These are phyloP conservation scores for Aldabrachelys gigantea DNA, from an alignment of 2,113 vertebrate genomes.

Conservation along the genomic window DNA sequence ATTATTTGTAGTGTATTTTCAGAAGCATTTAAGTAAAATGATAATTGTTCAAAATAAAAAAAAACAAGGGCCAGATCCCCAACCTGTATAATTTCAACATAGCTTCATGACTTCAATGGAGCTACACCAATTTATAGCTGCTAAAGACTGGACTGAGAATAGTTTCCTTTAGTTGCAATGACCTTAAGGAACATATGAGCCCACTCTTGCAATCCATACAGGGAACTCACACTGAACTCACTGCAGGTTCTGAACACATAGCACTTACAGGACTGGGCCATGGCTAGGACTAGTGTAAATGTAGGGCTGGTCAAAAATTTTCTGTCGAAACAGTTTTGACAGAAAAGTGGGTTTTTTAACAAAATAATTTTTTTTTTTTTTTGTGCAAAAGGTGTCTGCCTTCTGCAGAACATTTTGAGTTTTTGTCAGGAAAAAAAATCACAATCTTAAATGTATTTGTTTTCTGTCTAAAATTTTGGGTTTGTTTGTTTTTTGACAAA, in stretches of 20 bases:
- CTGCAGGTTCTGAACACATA: neutral
- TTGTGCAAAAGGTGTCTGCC: neutral
- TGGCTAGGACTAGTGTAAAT: neutral
- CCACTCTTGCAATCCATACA: neutral
- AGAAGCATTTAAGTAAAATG: neutral
- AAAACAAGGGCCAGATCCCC: neutral
- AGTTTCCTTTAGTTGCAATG: fast-evolving
- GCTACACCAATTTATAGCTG: neutral
- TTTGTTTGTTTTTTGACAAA: neutral
- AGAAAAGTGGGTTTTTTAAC: neutral
- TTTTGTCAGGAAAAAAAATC: neutral
- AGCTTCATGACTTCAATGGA: neutral
- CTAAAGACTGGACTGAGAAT: neutral
- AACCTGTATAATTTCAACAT: neutral
- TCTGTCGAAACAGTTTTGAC: neutral
- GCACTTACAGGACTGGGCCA: neutral
- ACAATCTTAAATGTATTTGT: neutral
- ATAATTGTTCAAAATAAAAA: neutral
- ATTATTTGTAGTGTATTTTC: neutral
- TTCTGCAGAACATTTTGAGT: neutral
- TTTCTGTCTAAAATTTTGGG: neutral
- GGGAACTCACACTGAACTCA: neutral
- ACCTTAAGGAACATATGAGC: neutral
- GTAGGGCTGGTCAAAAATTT: neutral
- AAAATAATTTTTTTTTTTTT: neutral